Percentiles rank a stretch among this genome's conserved stretches.
Conservation (phyloP, 64 coral and sea anemone species). For the Actinia equina region DNA sequence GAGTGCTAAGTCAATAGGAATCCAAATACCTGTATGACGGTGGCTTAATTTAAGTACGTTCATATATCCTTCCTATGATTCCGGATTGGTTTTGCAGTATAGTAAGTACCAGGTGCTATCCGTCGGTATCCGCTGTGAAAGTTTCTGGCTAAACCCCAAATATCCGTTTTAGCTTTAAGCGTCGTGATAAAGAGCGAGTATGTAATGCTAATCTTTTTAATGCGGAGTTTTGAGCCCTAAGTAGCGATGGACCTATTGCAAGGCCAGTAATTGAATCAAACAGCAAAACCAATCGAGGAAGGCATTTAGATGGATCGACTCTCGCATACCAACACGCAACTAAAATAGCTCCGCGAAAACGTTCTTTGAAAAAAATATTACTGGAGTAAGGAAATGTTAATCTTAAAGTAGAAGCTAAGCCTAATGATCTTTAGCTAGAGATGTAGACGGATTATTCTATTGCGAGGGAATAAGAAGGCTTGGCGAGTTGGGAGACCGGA, state of each 20-base stretch:
- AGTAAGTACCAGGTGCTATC: neutral
- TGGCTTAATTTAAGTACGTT: neutral
- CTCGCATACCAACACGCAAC: neutral
- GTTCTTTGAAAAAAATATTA: neutral
- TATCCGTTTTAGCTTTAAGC: neutral
- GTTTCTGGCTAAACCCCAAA: neutral
- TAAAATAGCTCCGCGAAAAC: neutral
- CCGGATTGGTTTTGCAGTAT: neutral
- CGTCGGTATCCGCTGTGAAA: neutral
- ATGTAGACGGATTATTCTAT: too few relatives aligned
- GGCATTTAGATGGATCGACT: neutral
- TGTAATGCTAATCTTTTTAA: neutral
- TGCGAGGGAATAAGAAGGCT: too few relatives aligned
- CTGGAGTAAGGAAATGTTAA: neutral
- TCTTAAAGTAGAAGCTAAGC: neutral
- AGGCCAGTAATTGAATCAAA: neutral
- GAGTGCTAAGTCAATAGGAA: neutral
- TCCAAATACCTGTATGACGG: neutral
- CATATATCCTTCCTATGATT: neutral
- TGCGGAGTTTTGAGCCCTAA: neutral
- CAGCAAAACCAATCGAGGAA: neutral
- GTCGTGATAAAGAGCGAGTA: neutral
- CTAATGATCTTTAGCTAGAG: neutral
- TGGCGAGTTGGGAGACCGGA: too few relatives aligned
- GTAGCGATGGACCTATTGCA: neutral